Conservation (phyloP, 2,113 vertebrate genomes). For the Lota lota region DNA sequence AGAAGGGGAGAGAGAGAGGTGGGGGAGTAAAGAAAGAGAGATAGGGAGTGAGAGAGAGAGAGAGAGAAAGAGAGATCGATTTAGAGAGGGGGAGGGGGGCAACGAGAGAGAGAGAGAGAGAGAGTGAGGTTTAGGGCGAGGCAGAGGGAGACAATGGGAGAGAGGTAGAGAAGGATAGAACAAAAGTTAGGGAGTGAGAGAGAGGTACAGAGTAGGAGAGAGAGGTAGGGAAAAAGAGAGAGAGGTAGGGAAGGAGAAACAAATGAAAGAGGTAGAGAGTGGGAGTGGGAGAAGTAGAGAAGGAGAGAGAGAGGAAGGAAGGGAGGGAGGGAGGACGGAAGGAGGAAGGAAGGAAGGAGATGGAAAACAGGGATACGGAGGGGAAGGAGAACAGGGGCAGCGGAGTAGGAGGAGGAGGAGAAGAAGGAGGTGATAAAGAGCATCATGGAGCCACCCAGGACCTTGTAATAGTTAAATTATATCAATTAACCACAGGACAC, state of each 20-base stretch:
- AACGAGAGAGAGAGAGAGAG: too few relatives aligned
- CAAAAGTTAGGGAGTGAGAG: neutral
- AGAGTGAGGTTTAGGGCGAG: too few relatives aligned
- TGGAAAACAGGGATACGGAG: neutral
- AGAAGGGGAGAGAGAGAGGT: neutral
- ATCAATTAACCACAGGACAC: slow-evolving; percentile 82
- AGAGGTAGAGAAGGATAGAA: neutral
- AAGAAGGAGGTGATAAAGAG: slow-evolving; percentile 34
- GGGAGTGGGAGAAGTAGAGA: neutral
- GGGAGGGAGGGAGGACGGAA: too few relatives aligned
- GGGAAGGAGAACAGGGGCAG: neutral
- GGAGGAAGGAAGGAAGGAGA: slow-evolving; percentile 7
- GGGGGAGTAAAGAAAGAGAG: neutral
- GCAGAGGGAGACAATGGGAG: neutral
- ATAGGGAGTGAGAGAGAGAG: neutral
- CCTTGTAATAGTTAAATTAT: slow-evolving; percentile 79
- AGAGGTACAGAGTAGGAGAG: neutral
- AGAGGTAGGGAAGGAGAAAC: slow-evolving; percentile 4
- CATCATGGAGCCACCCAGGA: slow-evolving; percentile 72
- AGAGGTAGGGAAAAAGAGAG: neutral
- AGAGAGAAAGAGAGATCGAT: neutral
- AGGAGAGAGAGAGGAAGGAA: neutral
- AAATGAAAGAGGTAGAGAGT: slow-evolving; percentile 13
- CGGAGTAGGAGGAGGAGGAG: slow-evolving; percentile 14
- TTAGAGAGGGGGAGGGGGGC: neutral